phyloP scores from a whole-genome alignment of 2,888 invertebrate genomes.

The Ectobius pallidus region DNA sequence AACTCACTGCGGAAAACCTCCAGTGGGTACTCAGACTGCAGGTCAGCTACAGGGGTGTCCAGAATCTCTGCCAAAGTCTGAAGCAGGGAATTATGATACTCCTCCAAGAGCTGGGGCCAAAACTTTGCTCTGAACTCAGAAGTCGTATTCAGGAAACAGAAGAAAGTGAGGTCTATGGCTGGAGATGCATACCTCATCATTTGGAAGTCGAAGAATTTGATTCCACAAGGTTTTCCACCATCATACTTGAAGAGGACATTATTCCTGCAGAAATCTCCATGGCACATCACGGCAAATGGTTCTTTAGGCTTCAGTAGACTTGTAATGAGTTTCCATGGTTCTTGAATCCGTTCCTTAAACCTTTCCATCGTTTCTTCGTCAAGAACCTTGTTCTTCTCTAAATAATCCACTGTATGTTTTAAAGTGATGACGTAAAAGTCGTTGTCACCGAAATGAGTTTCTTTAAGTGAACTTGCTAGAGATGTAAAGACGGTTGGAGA shows the following conservation, averaged over 20 bases:
- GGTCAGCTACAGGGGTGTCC: background rate
- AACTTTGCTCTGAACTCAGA: conserved; percentile 48
- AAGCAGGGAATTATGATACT: conserved; percentile 45
- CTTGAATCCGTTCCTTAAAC: conserved; percentile 47
- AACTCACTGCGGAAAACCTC: conserved; percentile 31
- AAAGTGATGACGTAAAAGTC: too few relatives aligned
- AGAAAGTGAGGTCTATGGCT: conserved; percentile 51
- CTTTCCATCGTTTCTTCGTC: background rate
- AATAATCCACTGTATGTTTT: background rate
- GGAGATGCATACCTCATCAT: conserved; percentile 49
- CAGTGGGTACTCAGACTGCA: conserved; percentile 14
- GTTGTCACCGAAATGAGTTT: too few relatives aligned
- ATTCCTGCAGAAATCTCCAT: conserved; percentile 55
- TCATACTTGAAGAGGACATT: conserved; percentile 53
- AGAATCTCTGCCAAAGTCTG: conserved; percentile 8
- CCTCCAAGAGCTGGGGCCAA: conserved; percentile 47
- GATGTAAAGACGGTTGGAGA: background rate
- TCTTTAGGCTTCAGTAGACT: conserved; percentile 34
- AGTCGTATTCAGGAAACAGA: conserved; percentile 52
- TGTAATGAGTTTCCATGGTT: conserved; percentile 37
- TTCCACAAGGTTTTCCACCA: conserved; percentile 40
- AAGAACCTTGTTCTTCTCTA: background rate
- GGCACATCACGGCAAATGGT: conserved; percentile 50
- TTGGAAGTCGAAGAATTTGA: conserved; percentile 44
- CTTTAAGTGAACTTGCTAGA: background rate